Evolutionary conservation across 64 coral and sea anemone genomes (phyloP), one percentile per base, ranked within the genome.

Genomic region (Anthopleura sola): DNA sequence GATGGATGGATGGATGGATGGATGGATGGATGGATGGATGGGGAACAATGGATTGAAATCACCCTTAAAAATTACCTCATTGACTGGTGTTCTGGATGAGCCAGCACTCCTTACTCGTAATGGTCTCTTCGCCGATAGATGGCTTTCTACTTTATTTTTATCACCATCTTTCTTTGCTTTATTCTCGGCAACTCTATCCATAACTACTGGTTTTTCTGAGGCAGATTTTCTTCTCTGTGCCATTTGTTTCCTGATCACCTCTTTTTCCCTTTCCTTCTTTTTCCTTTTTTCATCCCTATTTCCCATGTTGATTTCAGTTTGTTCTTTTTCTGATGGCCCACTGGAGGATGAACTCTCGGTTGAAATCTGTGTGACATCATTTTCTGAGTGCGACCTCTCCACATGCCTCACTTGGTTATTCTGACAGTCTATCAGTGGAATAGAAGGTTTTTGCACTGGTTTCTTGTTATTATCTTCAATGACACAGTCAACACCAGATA

Each of bases 401-500:
- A 15, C 46, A 28, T 14, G 56, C 37, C 50, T 81, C 0, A 23
- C 34, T 8, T 78, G 15, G 19, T 78, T 33, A 79, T 44, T 8
- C 37, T 40, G 76, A 33, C 18, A 4, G 17, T 23, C 26, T 38
- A 79, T 79, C 76, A 79, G 10, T 71, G 66, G 66, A 32, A 33
- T 13, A 14, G 79, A 79, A 60, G 80, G 80, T 74, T 91, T 84
- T 49, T 55, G 17, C 44, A 48, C 36, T 85, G 84, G 80, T 14
- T 64, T 81, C 33, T 28, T 38, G 6, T 20, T 79, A 8, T 3
- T 3, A 20, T 78, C 94, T 34, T 86, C 85, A 81, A 97, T 18
- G 26, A 97, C 68, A 87, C 94, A 97, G 23, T 97, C 87, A 66
- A 97, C 90, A 18, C 80, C 94, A 55, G 94, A 97, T 15, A 89